These are phyloP conservation scores for Pogonomyrmex barbatus DNA, from an alignment of 1,140 invertebrate species.

Conservation along the genomic window DNA sequence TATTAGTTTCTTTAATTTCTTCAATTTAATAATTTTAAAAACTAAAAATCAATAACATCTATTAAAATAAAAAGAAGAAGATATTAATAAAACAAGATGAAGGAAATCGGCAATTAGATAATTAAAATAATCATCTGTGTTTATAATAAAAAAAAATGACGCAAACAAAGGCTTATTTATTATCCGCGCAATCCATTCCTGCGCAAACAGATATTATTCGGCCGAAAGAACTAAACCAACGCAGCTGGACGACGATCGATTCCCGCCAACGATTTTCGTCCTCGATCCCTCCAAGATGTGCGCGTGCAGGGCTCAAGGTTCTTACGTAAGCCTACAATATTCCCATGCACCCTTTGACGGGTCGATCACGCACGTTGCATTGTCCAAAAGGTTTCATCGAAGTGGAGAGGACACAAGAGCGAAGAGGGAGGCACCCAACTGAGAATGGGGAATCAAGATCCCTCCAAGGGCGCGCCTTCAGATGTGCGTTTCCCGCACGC, in stretches of 20 bases:
- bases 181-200: neutral
- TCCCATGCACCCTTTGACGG: slow-evolving; percentile 75
- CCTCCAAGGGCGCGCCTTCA: slow-evolving; percentile 67
- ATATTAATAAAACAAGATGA: neutral
- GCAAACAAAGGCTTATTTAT: slow-evolving; percentile 17
- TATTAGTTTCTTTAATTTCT: neutral
- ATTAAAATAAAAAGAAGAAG: neutral
- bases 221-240: slow-evolving; percentile 53
- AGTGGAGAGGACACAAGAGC: slow-evolving; percentile 32
- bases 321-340: slow-evolving; percentile 56
- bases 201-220: slow-evolving; percentile 18
- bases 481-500: slow-evolving; percentile 68
- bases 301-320: slow-evolving; percentile 62
- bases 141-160: neutral
- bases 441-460: slow-evolving; percentile 69
- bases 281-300: slow-evolving; percentile 43
- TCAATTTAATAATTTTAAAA: neutral
- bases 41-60: neutral
- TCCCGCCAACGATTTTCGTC: slow-evolving; percentile 44
- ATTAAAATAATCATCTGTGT: neutral
- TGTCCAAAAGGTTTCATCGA: slow-evolving; percentile 70
- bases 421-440: slow-evolving; percentile 52
- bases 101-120: neutral
- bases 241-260: slow-evolving; percentile 59
- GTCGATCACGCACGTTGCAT: slow-evolving; percentile 69